phyloP scores from a whole-genome alignment of 2,113 vertebrate species.

The Hucho hucho region DNA sequence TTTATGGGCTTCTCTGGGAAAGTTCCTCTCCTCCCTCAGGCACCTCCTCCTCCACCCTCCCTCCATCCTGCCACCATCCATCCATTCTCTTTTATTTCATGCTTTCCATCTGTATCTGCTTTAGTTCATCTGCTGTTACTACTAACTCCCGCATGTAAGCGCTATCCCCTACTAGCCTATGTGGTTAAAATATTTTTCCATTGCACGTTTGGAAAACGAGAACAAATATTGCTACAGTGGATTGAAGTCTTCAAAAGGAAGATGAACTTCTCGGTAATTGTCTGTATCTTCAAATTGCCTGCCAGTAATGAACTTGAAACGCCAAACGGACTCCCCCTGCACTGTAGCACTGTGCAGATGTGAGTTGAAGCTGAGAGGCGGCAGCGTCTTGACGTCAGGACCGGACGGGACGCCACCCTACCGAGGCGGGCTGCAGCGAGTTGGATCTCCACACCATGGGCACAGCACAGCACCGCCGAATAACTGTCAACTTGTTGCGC shows the following conservation, averaged over 20 bases:
- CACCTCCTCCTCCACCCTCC: constrained; percentile 40
- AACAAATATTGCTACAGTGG: constrained; percentile 30
- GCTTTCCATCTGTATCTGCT: constrained; percentile 74
- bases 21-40: constrained; percentile 28
- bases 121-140: constrained; percentile 44
- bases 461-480: constrained; percentile 7
- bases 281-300: constrained; percentile 42
- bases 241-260: constrained; percentile 29
- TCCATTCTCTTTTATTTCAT: constrained; percentile 51
- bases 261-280: neutral
- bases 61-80: constrained; percentile 8
- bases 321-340: constrained; percentile 40
- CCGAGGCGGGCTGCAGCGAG: constrained; percentile 38
- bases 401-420: constrained; percentile 33
- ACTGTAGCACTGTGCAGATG: constrained; percentile 27
- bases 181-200: constrained; percentile 54
- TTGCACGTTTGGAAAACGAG: constrained; percentile 57
- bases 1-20: constrained; percentile 78
- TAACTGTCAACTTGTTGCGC: constrained; percentile 55
- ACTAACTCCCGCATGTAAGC: constrained; percentile 59
- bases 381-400: constrained; percentile 29
- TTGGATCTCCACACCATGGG: constrained; percentile 6
- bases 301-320: neutral
- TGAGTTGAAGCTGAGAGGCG: constrained; percentile 7
- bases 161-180: constrained; percentile 50